Evolutionary conservation across 2,888 invertebrate species (phyloP).

Genomic region (Eupithecia subfuscata): DNA sequence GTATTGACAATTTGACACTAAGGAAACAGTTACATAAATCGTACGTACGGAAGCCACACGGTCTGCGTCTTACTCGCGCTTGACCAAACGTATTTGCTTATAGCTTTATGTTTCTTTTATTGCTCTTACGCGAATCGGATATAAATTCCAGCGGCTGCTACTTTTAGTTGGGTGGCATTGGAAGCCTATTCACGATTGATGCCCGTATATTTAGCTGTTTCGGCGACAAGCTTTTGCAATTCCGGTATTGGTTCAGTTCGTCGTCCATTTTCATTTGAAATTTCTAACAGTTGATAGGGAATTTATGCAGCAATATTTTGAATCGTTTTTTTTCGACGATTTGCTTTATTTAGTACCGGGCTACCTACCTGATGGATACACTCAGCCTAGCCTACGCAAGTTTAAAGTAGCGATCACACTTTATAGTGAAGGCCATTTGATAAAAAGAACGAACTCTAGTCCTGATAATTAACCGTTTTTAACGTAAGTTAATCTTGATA

Average conservation of each 20-base stretch:
- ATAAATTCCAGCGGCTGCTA: constrained; percentile 43
- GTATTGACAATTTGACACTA: background rate
- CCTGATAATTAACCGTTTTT: no score
- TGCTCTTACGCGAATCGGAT: constrained; percentile 42
- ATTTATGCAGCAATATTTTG: background rate
- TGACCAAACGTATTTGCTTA: constrained; percentile 42
- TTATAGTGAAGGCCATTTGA: background rate
- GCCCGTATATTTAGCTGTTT: constrained; percentile 47
- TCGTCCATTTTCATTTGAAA: constrained; percentile 19
- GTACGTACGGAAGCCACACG: background rate
- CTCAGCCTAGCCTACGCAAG: background rate
- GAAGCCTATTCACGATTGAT: constrained; percentile 51
- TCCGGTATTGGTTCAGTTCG: constrained; percentile 15
- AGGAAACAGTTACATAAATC: background rate
- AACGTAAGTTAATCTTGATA: background rate
- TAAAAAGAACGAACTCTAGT: no score
- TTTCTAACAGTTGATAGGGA: constrained; percentile 12
- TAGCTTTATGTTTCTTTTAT: constrained; percentile 61
- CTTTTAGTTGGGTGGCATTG: constrained; percentile 44
- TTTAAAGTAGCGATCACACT: background rate
- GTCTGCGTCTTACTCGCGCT: background rate
- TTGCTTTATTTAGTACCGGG: background rate
- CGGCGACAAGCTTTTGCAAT: constrained; percentile 50
- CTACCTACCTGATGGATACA: background rate
- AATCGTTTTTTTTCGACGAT: background rate